Conservation (phyloP, 1,140 invertebrate species). For the Tyrophagus putrescentiae region DNA sequence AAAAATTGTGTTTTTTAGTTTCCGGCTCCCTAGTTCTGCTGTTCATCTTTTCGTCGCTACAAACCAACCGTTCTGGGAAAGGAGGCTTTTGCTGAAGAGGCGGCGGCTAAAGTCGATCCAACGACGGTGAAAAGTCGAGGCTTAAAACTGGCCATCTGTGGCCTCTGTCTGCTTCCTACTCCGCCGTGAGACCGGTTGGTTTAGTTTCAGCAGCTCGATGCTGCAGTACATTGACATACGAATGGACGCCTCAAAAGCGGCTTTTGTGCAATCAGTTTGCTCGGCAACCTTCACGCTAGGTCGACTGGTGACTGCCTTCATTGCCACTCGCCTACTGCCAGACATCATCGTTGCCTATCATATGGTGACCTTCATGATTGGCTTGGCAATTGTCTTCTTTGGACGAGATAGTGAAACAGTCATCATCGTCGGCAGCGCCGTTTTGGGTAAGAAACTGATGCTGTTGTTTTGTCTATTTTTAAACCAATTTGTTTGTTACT, state of each 20-base stretch:
- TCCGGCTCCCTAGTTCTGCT: neutral
- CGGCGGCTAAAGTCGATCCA: too few relatives aligned
- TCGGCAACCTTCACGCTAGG: slow-evolving; percentile 4
- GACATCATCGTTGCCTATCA: slow-evolving; percentile 16
- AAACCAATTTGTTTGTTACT: neutral
- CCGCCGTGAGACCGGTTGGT: slow-evolving; percentile 8
- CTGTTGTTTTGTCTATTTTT: neutral
- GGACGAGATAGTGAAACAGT: neutral
- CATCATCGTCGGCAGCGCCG: slow-evolving; percentile 1
- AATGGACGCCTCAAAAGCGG: neutral
- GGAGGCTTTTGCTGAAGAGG: neutral
- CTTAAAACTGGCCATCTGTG: neutral
- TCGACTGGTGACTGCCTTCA: slow-evolving; percentile 8
- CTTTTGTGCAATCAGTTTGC: slow-evolving; percentile 7
- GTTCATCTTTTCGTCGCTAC: neutral
- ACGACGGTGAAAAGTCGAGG: neutral
- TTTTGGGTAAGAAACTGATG: neutral
- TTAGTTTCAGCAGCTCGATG: neutral
- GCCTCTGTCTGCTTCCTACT: neutral
- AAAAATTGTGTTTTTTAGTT: too few relatives aligned
- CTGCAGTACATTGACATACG: neutral
- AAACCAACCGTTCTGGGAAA: neutral
- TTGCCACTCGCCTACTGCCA: neutral
- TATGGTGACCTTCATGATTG: slow-evolving; percentile 9
- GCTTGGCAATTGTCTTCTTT: neutral